These are phyloP conservation scores for Porites lobata DNA, from an alignment of 92 coral and sea anemone genomes.

Conservation along the genomic window DNA sequence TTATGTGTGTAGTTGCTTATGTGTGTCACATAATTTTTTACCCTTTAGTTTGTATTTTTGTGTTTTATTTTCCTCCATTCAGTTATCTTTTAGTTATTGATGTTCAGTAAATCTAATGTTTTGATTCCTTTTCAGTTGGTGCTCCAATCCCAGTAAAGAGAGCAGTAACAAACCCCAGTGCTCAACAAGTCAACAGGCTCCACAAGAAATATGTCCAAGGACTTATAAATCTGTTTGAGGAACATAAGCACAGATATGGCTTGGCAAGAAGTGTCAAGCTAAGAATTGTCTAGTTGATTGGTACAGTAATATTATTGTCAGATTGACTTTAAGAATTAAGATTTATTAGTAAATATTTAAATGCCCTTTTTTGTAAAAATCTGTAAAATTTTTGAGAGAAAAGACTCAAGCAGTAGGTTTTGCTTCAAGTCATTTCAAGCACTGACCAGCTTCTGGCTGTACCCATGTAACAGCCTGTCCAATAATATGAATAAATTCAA, in stretches of 20 bases:
- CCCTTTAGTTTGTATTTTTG: no score
- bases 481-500: no score
- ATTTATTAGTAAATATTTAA: no score
- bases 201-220: slow-evolving; percentile 89
- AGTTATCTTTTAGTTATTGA: no score
- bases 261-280: slow-evolving; percentile 79
- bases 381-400: not conserved
- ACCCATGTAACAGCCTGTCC: no score
- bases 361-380: no score
- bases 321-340: not conserved
- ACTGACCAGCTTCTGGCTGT: no score
- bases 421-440: no score
- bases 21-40: no score
- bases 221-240: slow-evolving; percentile 78
- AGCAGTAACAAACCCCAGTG: slow-evolving; percentile 81
- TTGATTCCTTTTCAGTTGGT: slow-evolving; percentile 78
- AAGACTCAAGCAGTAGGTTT: not conserved
- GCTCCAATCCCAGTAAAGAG: slow-evolving; percentile 94
- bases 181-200: slow-evolving; percentile 73
- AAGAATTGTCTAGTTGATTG: slow-evolving; percentile 39
- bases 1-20: no score
- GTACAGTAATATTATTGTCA: not conserved
- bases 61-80: no score
- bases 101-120: not conserved
- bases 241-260: slow-evolving; percentile 91